A percentile compares a stretch with the other conserved stretches of the same genome.
Conservation (phyloP, 1,140 invertebrate genomes). For the Bathynomus jamesi region DNA sequence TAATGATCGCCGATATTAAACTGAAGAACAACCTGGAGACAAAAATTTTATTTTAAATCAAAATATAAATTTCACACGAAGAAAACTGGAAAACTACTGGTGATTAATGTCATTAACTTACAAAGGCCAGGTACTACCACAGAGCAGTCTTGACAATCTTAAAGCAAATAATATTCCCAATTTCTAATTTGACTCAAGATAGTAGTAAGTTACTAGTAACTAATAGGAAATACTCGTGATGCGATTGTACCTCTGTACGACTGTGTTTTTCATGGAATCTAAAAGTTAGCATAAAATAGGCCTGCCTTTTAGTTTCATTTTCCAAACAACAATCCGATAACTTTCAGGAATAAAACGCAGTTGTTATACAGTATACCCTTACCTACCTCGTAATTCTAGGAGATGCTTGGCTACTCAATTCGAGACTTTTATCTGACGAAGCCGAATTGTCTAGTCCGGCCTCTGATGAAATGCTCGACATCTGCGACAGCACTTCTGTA, state of each 20-base stretch:
- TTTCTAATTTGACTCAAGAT: too few relatives aligned
- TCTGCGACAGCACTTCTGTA: conserved; percentile 65
- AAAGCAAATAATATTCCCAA: too few relatives aligned
- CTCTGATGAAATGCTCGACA: conserved; percentile 72
- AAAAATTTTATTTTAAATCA: too few relatives aligned
- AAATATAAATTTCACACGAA: too few relatives aligned
- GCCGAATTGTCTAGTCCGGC: conserved; percentile 60
- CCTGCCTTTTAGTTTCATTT: conserved; percentile 50
- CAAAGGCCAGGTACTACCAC: too few relatives aligned
- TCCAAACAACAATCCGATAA: conserved; percentile 48
- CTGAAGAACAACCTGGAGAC: too few relatives aligned
- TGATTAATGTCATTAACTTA: too few relatives aligned
- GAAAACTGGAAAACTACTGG: too few relatives aligned
- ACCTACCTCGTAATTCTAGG: conserved; percentile 16
- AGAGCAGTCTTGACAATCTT: too few relatives aligned
- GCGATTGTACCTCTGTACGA: not conserved
- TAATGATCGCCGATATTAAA: too few relatives aligned
- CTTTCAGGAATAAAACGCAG: not conserved
- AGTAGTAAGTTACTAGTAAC: not conserved
- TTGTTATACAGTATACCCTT: not conserved
- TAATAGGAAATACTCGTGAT: not conserved
- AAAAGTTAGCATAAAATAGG: too few relatives aligned
- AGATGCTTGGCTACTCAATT: conserved; percentile 55
- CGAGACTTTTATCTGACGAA: conserved; percentile 66
- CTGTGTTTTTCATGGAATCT: not conserved